Base-by-base conservation (phyloP, 2,888 invertebrate genomes). In the Morpho achilles region DNA sequence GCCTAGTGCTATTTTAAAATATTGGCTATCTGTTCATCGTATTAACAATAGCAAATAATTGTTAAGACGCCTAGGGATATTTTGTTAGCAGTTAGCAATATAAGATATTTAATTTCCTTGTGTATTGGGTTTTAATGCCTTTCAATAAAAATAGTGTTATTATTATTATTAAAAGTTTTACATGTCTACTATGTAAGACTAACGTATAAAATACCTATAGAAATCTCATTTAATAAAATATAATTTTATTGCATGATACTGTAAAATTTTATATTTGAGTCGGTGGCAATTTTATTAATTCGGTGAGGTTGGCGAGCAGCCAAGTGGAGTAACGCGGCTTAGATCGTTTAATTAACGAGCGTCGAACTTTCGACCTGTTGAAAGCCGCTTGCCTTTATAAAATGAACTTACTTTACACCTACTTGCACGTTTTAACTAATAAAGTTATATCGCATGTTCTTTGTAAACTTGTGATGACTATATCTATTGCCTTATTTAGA, bases 361-460 rank as follows among this genome's bases (percentile, higher is more conserved):
- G 82, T 81, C 82, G 83, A 88, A 87, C 87, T 87, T 87, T 82
- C 81, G 84, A 88, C 89, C 88, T 89, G 88, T 89, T 89, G 89
- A 89, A 84, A 88, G 81, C 82, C 68, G 73, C 71, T 61, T 61
- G 84, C 80, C 85, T 84, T 82, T 76, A 76, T 75, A 77, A 76
- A 79, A 67, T 79, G 75, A 78, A 82, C 79, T 79, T 72, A 80
- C 79, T 83, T 82, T 76, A 78, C 81, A 80, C 78, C 75, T 77
- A 72, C 69, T 70, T 67, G 69, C 69, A 74, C 71, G 76, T 75
- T 80, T 75, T 64, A 73, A 74, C 74, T 71, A 71, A 69, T 69
- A 74, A 76, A 76, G 73, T 73, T 68, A 62, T 65, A 65, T 65
- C 64, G 62, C 60, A 50, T 59, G 53, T 48, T 54, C 54, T 59